phyloP scores from a whole-genome alignment of 2,888 invertebrate genomes.

The Macrosoma leucophasiata region DNA sequence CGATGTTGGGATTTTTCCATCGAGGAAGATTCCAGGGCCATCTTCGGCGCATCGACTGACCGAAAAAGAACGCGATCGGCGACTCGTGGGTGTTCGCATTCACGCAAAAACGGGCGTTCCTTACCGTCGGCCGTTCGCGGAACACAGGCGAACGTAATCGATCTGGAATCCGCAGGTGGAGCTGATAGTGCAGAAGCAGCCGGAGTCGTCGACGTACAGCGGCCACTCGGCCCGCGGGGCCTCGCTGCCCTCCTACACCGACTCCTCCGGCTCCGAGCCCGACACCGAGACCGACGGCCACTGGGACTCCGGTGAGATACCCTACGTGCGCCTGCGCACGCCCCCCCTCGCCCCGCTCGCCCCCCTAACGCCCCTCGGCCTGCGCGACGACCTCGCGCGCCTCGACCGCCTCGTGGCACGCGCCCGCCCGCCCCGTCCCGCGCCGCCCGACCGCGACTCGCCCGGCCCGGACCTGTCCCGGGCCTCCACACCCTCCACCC shows the following conservation, averaged over 20 bases:
- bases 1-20: too few species aligned
- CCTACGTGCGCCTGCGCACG: neutral
- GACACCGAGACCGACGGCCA: slow-evolving; percentile 69
- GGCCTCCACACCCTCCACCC: neutral
- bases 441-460: neutral
- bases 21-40: too few species aligned
- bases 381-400: slow-evolving; percentile 10
- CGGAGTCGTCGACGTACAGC: slow-evolving; percentile 55
- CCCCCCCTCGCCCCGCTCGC: slow-evolving; percentile 1
- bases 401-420: slow-evolving; percentile 13
- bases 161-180: slow-evolving; percentile 67
- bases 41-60: too few species aligned
- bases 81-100: too few species aligned
- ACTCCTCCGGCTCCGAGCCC: slow-evolving; percentile 50
- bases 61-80: too few species aligned
- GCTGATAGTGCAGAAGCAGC: slow-evolving; percentile 77
- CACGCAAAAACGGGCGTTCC: too few species aligned
- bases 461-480: neutral
- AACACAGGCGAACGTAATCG: too few species aligned
- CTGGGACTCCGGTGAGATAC: slow-evolving; percentile 86
- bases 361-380: slow-evolving; percentile 4
- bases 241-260: slow-evolving; percentile 38
- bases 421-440: neutral
- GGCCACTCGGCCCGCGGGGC: slow-evolving; percentile 30
- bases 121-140: too few species aligned